Base-by-base conservation (phyloP, 2,888 invertebrate species). In the Watsonalla binaria region DNA sequence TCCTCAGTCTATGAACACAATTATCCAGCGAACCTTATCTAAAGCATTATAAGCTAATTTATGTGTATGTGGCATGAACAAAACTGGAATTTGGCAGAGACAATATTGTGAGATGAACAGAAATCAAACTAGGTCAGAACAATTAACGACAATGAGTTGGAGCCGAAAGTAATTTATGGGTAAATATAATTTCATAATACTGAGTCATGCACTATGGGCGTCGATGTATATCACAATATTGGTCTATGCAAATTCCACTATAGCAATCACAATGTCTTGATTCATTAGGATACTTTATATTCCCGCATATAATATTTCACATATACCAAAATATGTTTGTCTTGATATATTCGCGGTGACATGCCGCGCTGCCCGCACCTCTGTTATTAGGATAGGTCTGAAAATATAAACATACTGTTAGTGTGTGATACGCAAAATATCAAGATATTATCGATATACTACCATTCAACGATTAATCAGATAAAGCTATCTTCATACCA, bases 271-370 rank as follows among this genome's bases (percentile, higher is more conserved):
- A 78, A 76, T 74, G 76, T 78, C 70, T 80, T 74, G 69, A 74
- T 76, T 78, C 74, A 69, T 79, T 82, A 84, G 78, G 83, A 80
- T 80, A 83, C 71, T 76, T 74, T 65, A 79, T 77, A 72, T 72
- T 80, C 80, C 83, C 78, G 86, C 82, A 79, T 83, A 84, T 81
- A 84, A 78, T 86, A 84, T 42, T 82, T 89, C 86, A 88, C 89
- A 90, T 90, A 90, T 90, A 89, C 82, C 88, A 89, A 90, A 89
- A 89, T 89, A 90, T 90, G 90, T 89, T 88, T 88, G 87, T 90
- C 89, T 90, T 89, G 90, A 90, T 90, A 90, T 89, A 87, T 72
- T 79, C 74, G 83, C 87, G 80, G 80, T 72, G 68, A 66, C 66
- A 70, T 65, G 75, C 82, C 73, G 78, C 82, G 73, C 68, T 61